Evolutionary conservation across 2,113 vertebrate genomes (phyloP), one percentile per base, ranked within the genome.

Genomic region (Colinus virginianus): DNA sequence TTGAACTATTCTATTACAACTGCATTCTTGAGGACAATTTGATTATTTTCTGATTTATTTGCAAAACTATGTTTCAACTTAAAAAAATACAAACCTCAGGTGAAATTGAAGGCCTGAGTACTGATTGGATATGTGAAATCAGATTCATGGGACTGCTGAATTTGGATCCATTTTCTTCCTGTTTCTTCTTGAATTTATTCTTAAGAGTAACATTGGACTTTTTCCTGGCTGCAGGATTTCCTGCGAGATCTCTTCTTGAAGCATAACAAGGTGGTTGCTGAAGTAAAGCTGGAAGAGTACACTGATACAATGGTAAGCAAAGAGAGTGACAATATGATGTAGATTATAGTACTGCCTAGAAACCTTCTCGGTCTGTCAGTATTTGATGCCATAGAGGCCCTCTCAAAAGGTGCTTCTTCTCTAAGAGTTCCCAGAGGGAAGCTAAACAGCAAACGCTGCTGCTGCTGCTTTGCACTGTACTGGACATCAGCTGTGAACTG

Each of bases 221-320:
- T 93, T 84, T 71, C 64, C 21, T 91, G 61, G 21, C 51, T 32
- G 26, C 66, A 99, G 99, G 97, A 97, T 95, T 99, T 99, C 94
- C 97, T 99, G 82, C 96, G 98, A 90, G 99, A 99, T 82, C 98
- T 99, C 87, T 99, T 99, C 86, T 45, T 92, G 68, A 98, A 98
- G 84, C 98, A 99, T 76, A 88, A 98, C 51, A 99, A 98, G 96
- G 87, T 74, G 2, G 95, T 99, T 79, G 62, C 98, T 23, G 96
- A 98, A 34, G 97, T 84, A 28, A 99, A 99, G 76, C 96, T 99
- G 97, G 98, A 98, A 55, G 98, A 99, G 76, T 99, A 99, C 78
- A 99, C 99, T 4, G 98, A 98, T 72, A 94, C 98, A 46, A 99
- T 99, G 98, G 99, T 99, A 98, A 95, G 96, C 89, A 43, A 84